A percentile compares a stretch with the other conserved stretches of the same genome.
These are phyloP conservation scores for Gymnobelideus leadbeateri DNA, from an alignment of 2,113 vertebrate species.

Conservation along the genomic window DNA sequence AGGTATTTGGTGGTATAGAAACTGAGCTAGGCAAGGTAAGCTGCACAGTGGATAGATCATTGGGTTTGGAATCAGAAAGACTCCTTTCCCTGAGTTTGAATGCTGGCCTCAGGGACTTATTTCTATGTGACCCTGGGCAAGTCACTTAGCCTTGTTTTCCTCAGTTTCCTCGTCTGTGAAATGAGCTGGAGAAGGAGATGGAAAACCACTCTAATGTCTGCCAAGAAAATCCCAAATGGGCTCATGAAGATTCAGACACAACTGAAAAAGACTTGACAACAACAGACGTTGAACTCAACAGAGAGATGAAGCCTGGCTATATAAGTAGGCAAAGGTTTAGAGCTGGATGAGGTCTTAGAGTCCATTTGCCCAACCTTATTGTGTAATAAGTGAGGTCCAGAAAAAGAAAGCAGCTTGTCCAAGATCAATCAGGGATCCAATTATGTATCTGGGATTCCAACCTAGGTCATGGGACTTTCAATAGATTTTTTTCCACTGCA, in stretches of 20 bases:
- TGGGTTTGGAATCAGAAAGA: background rate
- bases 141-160: background rate
- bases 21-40: background rate
- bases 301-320: background rate
- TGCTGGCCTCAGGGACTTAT: background rate
- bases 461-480: background rate
- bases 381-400: background rate
- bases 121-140: background rate
- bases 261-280: no score
- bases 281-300: background rate
- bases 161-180: no score
- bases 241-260: no score
- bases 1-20: background rate
- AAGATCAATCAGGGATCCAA: background rate
- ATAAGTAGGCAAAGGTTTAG: background rate
- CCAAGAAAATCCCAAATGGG: no score
- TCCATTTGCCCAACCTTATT: background rate
- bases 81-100: background rate
- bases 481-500: background rate
- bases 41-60: background rate
- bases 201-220: no score
- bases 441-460: no score
- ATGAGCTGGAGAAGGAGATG: no score
- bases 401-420: background rate
- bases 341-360: background rate